Evolutionary conservation across 2,113 vertebrate genomes (phyloP), one percentile per base, ranked within the genome.

Genomic region (Tupaia tana): DNA sequence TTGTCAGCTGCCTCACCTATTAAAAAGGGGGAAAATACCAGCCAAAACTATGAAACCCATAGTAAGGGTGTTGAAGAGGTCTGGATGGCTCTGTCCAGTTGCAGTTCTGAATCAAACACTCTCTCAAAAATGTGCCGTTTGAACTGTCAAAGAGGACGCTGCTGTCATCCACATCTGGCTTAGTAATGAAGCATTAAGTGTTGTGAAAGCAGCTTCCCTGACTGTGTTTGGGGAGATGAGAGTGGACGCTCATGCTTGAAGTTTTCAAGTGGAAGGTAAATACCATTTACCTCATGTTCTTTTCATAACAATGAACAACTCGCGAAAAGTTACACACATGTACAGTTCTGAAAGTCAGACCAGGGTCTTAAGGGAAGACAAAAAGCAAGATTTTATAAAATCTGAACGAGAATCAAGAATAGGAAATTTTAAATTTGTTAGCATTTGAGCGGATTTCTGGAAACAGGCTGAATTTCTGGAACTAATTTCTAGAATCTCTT

Each of bases 1-100:
- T 99, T 99, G 99, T 99, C 99, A 99, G 99, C 98, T 99, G 99
- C 99, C 99, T 99, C 97, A 98, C 98, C 98, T 99, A 99, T 99
- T 99, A 99, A 99, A 98, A 97, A 95, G 95, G 97, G 98, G 98
- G 78, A 34, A 97, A 97, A 98, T 79, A 98, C 86, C 95, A 97
- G 98, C 88, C 97, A 98, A 97, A 98, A 97, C 96, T 94, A 86
- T 97, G 97, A 98, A 98, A 94, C 95, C 89, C 67, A 86, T 98
- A 98, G 97, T 97, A 98, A 98, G 96, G 96, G 81, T 98, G 93
- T 86, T 74, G 97, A 95, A 95, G 97, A 98, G 97, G 97, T 97
- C 97, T 96, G 94, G 77, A 79, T 97, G 97, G 83, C 96, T 97
- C 97, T 97, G 98, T 98, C 98, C 98, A 98, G 95, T 98, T 95